Conservation (phyloP, 1,140 invertebrate genomes). For the Piezodorus guildinii region DNA sequence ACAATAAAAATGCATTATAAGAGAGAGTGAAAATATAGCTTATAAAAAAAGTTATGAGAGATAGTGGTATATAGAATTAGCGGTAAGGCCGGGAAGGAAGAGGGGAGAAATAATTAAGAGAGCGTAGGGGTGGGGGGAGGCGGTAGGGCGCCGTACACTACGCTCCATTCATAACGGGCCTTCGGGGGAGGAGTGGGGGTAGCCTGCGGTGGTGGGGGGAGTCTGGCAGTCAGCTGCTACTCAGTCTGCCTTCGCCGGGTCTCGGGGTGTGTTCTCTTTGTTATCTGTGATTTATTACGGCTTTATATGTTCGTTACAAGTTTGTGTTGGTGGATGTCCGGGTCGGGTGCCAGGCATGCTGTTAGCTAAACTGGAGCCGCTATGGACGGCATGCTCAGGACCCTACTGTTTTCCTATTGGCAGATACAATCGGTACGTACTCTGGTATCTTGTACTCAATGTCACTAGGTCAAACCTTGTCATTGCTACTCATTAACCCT, state of each 20-base stretch:
- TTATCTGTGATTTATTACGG: background rate
- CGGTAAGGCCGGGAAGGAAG: background rate
- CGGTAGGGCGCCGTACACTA: background rate
- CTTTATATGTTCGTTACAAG: slow-evolving; percentile 5
- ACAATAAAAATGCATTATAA: background rate
- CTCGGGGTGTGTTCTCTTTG: background rate
- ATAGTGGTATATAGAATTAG: slow-evolving; percentile 1
- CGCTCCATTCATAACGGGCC: slow-evolving; percentile 7
- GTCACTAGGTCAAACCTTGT: too few species aligned
- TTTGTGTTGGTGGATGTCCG: slow-evolving; percentile 24
- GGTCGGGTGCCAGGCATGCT: slow-evolving; percentile 2
- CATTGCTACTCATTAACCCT: too few species aligned
- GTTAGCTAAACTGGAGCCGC: slow-evolving; percentile 18
- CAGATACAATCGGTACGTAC: slow-evolving; percentile 22
- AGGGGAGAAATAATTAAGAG: background rate
- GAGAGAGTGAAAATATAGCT: background rate
- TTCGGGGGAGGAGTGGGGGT: background rate
- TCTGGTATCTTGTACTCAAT: background rate
- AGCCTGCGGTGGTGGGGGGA: background rate
- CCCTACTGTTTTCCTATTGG: slow-evolving; percentile 29
- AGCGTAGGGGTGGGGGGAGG: background rate
- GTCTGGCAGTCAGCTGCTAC: background rate
- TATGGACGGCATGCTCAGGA: slow-evolving; percentile 33
- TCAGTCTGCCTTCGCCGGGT: background rate
- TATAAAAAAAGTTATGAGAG: slow-evolving; percentile 4